Conservation (phyloP, 2,113 vertebrate species). For the Oreochromis aureus region DNA sequence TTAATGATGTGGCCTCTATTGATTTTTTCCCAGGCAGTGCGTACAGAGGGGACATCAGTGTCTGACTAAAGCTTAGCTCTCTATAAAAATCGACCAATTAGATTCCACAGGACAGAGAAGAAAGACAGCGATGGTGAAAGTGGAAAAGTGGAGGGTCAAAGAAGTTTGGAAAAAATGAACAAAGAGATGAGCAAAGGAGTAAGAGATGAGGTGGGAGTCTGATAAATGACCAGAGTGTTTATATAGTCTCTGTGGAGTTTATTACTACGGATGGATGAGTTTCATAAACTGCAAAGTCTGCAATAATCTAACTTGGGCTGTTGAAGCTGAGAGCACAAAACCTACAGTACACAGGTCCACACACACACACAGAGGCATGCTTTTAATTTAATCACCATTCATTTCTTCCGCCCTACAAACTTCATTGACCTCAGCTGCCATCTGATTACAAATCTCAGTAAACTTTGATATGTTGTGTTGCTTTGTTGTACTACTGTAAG, state of each 20-base stretch:
- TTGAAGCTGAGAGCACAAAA: background rate
- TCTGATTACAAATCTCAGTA: slow-evolving; percentile 10
- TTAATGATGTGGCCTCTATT: slow-evolving; percentile 41
- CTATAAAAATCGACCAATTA: background rate
- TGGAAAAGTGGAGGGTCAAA: background rate
- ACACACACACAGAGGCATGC: background rate
- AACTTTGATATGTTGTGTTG: slow-evolving; percentile 26
- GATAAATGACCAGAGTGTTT: background rate
- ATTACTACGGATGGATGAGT: background rate
- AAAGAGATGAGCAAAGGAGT: background rate
- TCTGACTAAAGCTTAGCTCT: background rate
- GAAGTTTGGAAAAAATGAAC: background rate
- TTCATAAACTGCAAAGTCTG: background rate
- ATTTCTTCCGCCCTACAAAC: slow-evolving; percentile 42
- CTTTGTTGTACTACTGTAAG: background rate
- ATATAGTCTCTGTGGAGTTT: background rate
- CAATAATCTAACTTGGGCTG: background rate
- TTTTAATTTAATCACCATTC: slow-evolving; percentile 5
- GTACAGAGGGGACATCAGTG: background rate
- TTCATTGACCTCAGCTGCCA: slow-evolving; percentile 14
- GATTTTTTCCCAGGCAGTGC: slow-evolving; percentile 43
- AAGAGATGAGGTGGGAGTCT: background rate
- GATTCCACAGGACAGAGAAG: background rate
- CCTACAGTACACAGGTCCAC: background rate
- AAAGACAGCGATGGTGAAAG: background rate